Base-by-base conservation (phyloP, 2,888 invertebrate genomes). In the Germaria angustata region DNA sequence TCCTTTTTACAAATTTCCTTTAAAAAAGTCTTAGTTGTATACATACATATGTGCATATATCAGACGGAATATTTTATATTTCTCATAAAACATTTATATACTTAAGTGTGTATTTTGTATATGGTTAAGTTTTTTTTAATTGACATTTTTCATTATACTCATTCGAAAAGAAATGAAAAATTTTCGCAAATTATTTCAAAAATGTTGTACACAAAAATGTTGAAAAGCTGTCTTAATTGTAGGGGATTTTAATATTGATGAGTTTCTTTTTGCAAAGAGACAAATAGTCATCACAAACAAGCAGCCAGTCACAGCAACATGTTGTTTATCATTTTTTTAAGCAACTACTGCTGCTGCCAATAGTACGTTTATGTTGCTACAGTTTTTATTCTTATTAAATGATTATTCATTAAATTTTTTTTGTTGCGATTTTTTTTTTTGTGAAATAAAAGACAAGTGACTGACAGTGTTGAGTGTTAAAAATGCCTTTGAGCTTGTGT, bases 181-280 rank as follows among this genome's bases (percentile, higher is more conserved):
- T 77, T 75, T 77, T 72, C 49, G 46, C 39, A 69, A 84, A 81
- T 61, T 63, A 84, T 84, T 79, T 75, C 44, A 81, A 84, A 84
- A 76, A 84, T 84, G 78, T 79, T 84, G 84, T 84, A 84, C 81
- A 84, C 84, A 83, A 76, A 79, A 80, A 79, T 83, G 83, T 83
- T 83, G 80, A 83, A 79, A 83, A 76, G 83, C 72, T 80, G 82
- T 82, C 80, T 80, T 83, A 83, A 80, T 83, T 83, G 83, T 77
- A 76, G 79, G 80, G 83, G 82, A 81, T 75, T 78, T 78, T 49
- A 78, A 73, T 78, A 81, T 81, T 81, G 81, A 78, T 81, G 73
- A 75, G 69, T 65, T 59, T 57, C 66, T 71, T 82, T 79, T 59
- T 41, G 36, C 17, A 5, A 57, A 75, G 11, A 24, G 17, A 44